Conservation (phyloP, 2,888 invertebrate species). For the Epicampocera succincta region DNA sequence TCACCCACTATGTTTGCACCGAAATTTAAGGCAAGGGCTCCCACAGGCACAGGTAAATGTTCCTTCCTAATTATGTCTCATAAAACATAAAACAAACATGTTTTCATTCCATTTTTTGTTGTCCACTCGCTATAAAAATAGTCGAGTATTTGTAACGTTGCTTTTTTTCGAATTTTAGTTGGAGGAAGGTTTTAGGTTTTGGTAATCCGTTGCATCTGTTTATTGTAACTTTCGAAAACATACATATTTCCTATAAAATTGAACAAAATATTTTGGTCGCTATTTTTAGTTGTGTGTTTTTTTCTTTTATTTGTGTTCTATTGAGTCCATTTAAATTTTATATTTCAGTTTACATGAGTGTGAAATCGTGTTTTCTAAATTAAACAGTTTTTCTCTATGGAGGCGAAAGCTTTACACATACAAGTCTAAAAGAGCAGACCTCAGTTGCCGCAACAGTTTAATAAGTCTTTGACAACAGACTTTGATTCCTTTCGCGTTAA, state of each 20-base stretch:
- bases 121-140: background rate
- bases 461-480: background rate
- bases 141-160: slow-evolving; percentile 3
- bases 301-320: slow-evolving; percentile 16
- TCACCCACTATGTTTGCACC: slow-evolving; percentile 87
- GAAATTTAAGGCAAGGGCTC: slow-evolving; percentile 91
- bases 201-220: slow-evolving; percentile 2
- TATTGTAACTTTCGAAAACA: slow-evolving; percentile 20
- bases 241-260: background rate
- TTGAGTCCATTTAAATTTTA: slow-evolving; percentile 34
- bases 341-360: slow-evolving; percentile 23
- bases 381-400: background rate
- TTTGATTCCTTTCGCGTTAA: background rate
- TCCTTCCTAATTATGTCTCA: background rate
- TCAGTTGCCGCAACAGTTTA: too few species aligned
- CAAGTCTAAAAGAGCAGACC: too few species aligned
- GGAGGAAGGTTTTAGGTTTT: background rate
- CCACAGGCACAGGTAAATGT: slow-evolving; percentile 81
- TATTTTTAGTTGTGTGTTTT: slow-evolving; percentile 56
- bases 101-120: slow-evolving; percentile 28
- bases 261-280: slow-evolving; percentile 39
- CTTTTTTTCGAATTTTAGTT: background rate
- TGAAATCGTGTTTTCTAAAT: background rate
- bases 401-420: background rate
- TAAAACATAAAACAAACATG: slow-evolving; percentile 29